Evolutionary conservation across 2,797 vertebrate genomes (phyloP), one percentile per base, ranked within the genome.

Genomic region (Champsocephalus esox): DNA sequence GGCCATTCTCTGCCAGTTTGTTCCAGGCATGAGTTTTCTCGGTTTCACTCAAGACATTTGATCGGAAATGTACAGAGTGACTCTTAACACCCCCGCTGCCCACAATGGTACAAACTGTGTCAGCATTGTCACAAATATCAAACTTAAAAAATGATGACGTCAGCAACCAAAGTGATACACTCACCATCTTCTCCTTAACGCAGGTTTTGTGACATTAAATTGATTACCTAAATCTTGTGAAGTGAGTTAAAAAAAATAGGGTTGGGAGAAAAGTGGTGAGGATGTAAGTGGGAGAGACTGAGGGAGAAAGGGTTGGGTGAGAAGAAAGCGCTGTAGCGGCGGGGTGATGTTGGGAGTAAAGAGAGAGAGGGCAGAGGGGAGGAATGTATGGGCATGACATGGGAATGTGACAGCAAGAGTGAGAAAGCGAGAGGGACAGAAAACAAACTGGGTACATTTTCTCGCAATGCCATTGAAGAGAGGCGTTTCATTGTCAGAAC

Each of bases 401-500:
- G 93, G 89, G 94, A 96, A 95, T 94, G 93, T 95, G 92, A 94
- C 95, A 94, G 93, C 84, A 82, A 93, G 89, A 93, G 93, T 94
- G 93, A 93, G 92, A 95, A 95, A 92, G 90, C 86, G 87, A 89
- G 92, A 93, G 88, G 88, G 84, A 92, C 92, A 90, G 93, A 95
- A 95, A 95, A 94, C 93, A 95, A 95, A 95, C 93, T 92, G 86
- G 92, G 81, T 79, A 89, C 92, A 94, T 94, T 93, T 93, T 92
- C 93, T 93, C 86, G 86, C 93, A 88, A 91, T 94, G 85, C 92
- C 88, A 92, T 90, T 89, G 89, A 92, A 89, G 92, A 95, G 93
- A 95, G 94, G 93, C 94, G 92, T 93, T 94, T 94, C 95, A 95
- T 95, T 96, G 95, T 96, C 93, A 90, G 83, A 94, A 94, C 93